Base-by-base conservation (phyloP, 2,888 invertebrate species). In the Agrilus cyanescens region DNA sequence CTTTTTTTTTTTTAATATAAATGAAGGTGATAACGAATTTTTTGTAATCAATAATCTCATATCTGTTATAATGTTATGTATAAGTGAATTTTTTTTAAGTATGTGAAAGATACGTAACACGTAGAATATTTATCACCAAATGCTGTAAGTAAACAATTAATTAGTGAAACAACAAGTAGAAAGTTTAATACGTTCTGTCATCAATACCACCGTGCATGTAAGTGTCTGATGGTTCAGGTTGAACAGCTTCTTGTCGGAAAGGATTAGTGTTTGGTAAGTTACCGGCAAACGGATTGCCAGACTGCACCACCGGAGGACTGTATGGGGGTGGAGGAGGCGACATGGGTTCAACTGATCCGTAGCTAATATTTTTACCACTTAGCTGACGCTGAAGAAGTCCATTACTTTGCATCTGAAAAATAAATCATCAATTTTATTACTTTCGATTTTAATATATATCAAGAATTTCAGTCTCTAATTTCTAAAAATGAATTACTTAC, bases 161-260 rank as follows among this genome's bases (percentile, higher is more conserved):
- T 33, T n/a, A 33, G 8, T 15, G 33, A 33, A 14, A n/a, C 4
- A 12, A 32, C 32, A 32, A 4, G 4, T 32, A n/a, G 8, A 33
- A 7, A 10, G 33, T 16, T 56, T 65, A 70, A 57, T 70, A 71
- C 41, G 65, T 63, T 53, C 70, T 61, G 49, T 71, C 71, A 4
- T 70, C 65, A 41, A 70, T 61, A 20, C 66, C 63, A 46, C 72
- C 70, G 50, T 75, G 74, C 65, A 75, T 62, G 54, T 76, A 76
- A 10, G 64, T 51, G 48, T 78, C 75, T 48, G 75, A 74, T 2
- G 80, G 66, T 46, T 74, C 75, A 2, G 79, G 81, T 59, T 83
- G 83, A 6, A 81, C 75, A 5, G 74, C 72, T 53, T 65, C 65
- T 46, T 65, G 63, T 41, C 63, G 49, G 50, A 67, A 67, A 4